Conservation (phyloP, 2,888 invertebrate species). For the Fissipunctia ypsillon region DNA sequence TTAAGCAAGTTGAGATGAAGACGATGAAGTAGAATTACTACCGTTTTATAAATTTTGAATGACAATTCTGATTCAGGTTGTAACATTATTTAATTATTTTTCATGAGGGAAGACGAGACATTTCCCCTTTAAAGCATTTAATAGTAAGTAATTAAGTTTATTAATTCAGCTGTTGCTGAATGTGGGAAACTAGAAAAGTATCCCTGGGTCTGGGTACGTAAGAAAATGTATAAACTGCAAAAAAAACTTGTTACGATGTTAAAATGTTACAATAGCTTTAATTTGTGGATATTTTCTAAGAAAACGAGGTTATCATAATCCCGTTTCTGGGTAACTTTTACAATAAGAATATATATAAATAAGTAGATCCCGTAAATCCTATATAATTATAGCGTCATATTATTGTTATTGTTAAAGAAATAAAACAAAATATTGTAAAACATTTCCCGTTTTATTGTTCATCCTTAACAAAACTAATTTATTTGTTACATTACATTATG, state of each 20-base stretch:
- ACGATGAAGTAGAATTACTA: neutral
- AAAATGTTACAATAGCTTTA: neutral
- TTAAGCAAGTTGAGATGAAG: slow-evolving; percentile 5
- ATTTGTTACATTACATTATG: slow-evolving; percentile 85
- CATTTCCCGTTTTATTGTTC: slow-evolving; percentile 84
- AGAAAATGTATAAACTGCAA: neutral
- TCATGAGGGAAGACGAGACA: neutral
- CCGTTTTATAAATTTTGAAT: neutral
- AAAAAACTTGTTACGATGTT: neutral
- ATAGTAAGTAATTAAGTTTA: neutral
- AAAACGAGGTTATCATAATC: neutral
- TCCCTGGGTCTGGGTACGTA: neutral
- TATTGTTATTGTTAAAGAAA: slow-evolving; percentile 57
- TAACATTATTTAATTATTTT: neutral
- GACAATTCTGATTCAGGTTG: neutral
- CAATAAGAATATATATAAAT: neutral
- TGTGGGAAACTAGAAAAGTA: neutral
- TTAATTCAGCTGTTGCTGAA: neutral
- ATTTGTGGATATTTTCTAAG: slow-evolving; percentile 8
- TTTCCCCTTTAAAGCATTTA: slow-evolving; percentile 2
- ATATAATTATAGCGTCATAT: neutral
- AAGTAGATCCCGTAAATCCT: slow-evolving; percentile 1
- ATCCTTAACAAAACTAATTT: slow-evolving; percentile 82
- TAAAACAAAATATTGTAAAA: slow-evolving; percentile 80
- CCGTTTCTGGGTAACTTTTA: neutral